Evolutionary conservation across 2,888 invertebrate genomes (phyloP).

Genomic region (Parnassius apollo): DNA sequence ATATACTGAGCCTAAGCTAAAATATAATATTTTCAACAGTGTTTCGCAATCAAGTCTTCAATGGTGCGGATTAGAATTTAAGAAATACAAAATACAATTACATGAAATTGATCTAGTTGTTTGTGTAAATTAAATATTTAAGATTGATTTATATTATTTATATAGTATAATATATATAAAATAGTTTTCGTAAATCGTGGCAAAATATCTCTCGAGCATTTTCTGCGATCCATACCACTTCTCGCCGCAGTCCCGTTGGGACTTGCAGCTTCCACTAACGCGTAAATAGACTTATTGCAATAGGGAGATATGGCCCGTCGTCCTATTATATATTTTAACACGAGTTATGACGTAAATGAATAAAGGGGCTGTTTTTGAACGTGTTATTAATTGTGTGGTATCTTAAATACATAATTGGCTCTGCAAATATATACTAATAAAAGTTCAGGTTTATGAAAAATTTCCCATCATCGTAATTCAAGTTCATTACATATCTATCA

Average conservation of each 20-base stretch:
- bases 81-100: no score
- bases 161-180: slow-evolving; percentile 28
- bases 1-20: slow-evolving; percentile 48
- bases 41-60: slow-evolving; percentile 41
- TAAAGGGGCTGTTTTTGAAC: slow-evolving; percentile 43
- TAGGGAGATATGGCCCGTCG: slow-evolving; percentile 43
- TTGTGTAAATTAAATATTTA: no score
- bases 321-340: slow-evolving; percentile 48
- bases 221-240: slow-evolving; percentile 48
- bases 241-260: slow-evolving; percentile 47
- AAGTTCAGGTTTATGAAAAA: no score
- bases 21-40: slow-evolving; percentile 51
- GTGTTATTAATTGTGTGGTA: slow-evolving; percentile 34
- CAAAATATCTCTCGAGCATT: slow-evolving; percentile 41
- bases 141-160: no score
- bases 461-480: no score
- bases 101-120: no score
- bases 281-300: slow-evolving; percentile 58
- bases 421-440: no score
- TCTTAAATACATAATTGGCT: slow-evolving; percentile 26
- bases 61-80: slow-evolving; percentile 19
- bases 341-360: slow-evolving; percentile 44
- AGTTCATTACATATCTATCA: no score
- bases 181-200: slow-evolving; percentile 37
- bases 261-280: slow-evolving; percentile 49